A percentile compares a stretch with the other conserved stretches of the same genome.
Evolutionary conservation across 2,888 invertebrate species (phyloP).

Genomic region (Dorcus hopei): DNA sequence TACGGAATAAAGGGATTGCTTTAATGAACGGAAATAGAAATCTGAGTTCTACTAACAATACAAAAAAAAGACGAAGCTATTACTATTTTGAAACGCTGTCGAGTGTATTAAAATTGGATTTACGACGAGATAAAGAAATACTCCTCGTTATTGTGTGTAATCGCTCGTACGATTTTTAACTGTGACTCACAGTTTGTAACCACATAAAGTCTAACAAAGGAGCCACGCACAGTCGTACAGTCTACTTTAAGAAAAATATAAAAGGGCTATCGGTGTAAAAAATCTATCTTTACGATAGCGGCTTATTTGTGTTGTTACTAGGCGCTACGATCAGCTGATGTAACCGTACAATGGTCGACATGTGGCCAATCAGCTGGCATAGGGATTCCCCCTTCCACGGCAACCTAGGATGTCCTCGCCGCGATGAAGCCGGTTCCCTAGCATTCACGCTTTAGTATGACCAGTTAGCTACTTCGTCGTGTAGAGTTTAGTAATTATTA

Average conservation of each 20-base stretch:
- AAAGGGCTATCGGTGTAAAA: not conserved
- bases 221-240: not conserved
- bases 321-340: conserved; percentile 37
- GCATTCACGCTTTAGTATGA: conserved; percentile 17
- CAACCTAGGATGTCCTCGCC: conserved; percentile 20
- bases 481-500: conserved; percentile 23
- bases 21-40: no score
- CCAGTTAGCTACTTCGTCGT: conserved; percentile 21
- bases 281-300: not conserved
- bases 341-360: conserved; percentile 33
- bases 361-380: conserved; percentile 34
- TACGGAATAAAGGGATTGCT: no score
- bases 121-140: no score
- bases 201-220: not conserved
- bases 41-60: no score
- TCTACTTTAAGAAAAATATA: not conserved
- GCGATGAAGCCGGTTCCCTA: conserved; percentile 26
- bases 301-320: conserved; percentile 29
- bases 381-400: conserved; percentile 20
- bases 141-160: no score
- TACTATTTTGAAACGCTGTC: no score
- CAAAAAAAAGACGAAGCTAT: no score
- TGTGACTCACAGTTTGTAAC: no score
- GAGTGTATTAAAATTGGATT: no score
- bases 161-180: no score